Conservation (phyloP, 2,888 invertebrate species). For the Spodoptera exigua region DNA sequence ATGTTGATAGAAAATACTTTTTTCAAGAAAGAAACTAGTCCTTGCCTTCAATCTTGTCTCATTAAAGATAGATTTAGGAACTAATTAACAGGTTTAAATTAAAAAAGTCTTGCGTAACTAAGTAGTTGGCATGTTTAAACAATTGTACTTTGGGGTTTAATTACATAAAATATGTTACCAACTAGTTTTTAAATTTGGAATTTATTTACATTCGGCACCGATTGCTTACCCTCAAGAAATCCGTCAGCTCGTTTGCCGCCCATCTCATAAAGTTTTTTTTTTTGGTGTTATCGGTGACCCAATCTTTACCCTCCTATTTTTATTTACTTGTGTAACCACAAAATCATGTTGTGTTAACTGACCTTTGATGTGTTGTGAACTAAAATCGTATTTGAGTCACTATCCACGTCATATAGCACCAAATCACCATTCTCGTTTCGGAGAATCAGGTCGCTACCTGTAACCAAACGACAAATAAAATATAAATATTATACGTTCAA, state of each 20-base stretch:
- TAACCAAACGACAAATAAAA: conserved; percentile 62
- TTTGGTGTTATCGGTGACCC: too few relatives aligned
- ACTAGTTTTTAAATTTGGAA: neutral
- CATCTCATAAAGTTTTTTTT: too few relatives aligned
- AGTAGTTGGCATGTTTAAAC: neutral
- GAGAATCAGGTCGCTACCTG: conserved; percentile 91
- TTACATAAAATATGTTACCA: neutral
- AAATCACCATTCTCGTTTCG: conserved; percentile 89
- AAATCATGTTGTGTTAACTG: conserved; percentile 57
- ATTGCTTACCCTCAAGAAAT: too few relatives aligned
- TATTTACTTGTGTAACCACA: too few relatives aligned
- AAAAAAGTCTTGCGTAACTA: neutral
- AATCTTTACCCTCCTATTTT: too few relatives aligned
- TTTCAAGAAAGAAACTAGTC: neutral
- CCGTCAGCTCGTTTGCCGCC: too few relatives aligned
- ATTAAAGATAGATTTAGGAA: conserved; percentile 6
- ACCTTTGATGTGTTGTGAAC: conserved; percentile 86
- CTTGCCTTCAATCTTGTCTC: neutral
- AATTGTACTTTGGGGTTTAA: neutral
- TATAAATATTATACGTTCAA: neutral
- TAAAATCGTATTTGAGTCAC: conserved; percentile 75
- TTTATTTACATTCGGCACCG: too few relatives aligned
- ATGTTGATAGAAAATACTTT: too few relatives aligned
- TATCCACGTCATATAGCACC: conserved; percentile 86
- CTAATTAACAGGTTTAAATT: conserved; percentile 7